Conservation (phyloP, 2,113 vertebrate genomes). For the Grammomys dolichurus region DNA sequence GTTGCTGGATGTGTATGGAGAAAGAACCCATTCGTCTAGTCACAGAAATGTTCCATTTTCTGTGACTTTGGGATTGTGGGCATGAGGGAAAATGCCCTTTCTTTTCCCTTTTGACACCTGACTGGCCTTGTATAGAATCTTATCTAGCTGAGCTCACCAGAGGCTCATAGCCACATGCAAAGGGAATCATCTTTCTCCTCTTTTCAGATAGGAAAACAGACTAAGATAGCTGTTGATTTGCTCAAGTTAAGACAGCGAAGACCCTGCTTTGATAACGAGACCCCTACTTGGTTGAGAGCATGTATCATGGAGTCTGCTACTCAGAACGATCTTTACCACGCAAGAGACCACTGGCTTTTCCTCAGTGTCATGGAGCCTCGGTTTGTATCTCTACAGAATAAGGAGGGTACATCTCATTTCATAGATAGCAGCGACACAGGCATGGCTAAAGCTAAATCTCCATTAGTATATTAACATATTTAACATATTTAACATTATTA, state of each 20-base stretch:
- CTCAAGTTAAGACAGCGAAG: not conserved
- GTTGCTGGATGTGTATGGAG: not conserved
- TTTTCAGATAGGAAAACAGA: slow-evolving; percentile 33
- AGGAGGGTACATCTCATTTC: not conserved
- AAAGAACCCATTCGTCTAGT: not conserved
- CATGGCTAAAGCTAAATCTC: not conserved
- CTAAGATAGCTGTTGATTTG: not conserved
- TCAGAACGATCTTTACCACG: not conserved
- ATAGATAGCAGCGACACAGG: not conserved
- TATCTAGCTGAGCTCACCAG: not conserved
- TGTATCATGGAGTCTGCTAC: not conserved
- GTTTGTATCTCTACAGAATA: not conserved
- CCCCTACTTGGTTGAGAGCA: not conserved
- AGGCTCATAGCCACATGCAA: not conserved
- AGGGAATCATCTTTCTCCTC: not conserved
- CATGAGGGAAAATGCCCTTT: not conserved
- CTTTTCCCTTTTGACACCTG: not conserved
- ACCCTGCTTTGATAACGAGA: not conserved
- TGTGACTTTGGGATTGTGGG: not conserved
- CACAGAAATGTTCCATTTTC: not conserved
- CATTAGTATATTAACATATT: not conserved
- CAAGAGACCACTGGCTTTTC: not conserved
- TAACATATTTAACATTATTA: not conserved
- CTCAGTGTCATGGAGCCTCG: not conserved
- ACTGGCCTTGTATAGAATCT: not conserved